Base-by-base conservation (phyloP, 2,113 vertebrate species). In the Empidonax traillii region DNA sequence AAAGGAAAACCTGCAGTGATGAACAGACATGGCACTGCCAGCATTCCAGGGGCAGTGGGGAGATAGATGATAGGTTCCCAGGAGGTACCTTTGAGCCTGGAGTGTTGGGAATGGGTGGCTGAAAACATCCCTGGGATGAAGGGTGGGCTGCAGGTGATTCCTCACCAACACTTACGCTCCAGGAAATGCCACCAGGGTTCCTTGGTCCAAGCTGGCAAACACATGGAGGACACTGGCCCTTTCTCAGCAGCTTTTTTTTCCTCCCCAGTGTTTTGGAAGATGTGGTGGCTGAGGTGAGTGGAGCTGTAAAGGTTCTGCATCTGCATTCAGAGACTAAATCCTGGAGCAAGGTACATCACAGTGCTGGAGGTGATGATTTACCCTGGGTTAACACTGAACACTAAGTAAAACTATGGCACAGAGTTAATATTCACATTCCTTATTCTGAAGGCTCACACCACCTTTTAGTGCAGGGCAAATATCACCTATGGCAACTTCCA, bases 201-300 rank as follows among this genome's bases (percentile, higher is more conserved):
- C 24, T 56, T 35, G 21, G 37, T 53, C 59, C 82, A 23, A 23
- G 35, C 35, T 65, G 66, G 39, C 28, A 68, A 83, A n/a, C 7
- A 4, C 2, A 0, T 10, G 59, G 62, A 83, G 82, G 46, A 41
- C 41, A 3, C 1, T 3, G 46, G 6, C 16, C 23, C 19, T 55
- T 79, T 63, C 23, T 46, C 81, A 85, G 78, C 77, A 79, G 58
- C 71, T 37, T 27, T 63, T 44, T 46, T 76, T 14, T 41, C 73
- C 66, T 76, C 74, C 77, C 1, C 0, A 3, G 7, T 0, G 2
- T 49, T 68, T 30, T 41, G 43, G 81, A 72, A 76, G 83, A 83
- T 58, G 41, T 12, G 19, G 41, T 23, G 66, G 27, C 43, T 77
- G 35, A 19, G 31, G 35, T 37, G 44, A 65, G 12, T 25, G 78